phyloP scores from a whole-genome alignment of 2,888 invertebrate species.

The Tenthredo notha region DNA sequence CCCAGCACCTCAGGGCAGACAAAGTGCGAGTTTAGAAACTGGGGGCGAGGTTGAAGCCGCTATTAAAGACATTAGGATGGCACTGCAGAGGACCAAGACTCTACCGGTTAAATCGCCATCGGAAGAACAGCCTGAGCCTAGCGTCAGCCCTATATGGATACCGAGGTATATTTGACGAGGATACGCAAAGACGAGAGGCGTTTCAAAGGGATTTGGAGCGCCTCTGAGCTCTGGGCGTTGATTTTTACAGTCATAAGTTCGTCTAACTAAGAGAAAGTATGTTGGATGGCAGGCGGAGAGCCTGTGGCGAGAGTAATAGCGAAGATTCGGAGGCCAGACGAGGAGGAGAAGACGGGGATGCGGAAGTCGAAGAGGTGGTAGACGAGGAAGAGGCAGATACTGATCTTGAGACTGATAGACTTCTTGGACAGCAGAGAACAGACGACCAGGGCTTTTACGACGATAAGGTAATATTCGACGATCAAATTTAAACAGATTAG shows the following conservation, averaged over 20 bases:
- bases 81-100: conserved; percentile 86
- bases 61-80: conserved; percentile 91
- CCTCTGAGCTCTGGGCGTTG: neutral
- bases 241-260: conserved; percentile 63
- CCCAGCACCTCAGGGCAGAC: conserved; percentile 75
- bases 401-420: conserved; percentile 97
- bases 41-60: conserved; percentile 82
- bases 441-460: conserved; percentile 96
- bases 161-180: conserved; percentile 81
- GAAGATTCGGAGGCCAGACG: conserved; percentile 75
- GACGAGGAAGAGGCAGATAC: conserved; percentile 93
- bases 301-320: conserved; percentile 75
- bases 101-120: conserved; percentile 80
- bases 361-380: conserved; percentile 73
- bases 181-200: conserved; percentile 34
- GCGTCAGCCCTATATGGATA: conserved; percentile 85
- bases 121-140: conserved; percentile 79
- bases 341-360: conserved; percentile 73
- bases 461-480: conserved; percentile 84
- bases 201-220: conserved; percentile 8
- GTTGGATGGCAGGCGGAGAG: conserved; percentile 76
- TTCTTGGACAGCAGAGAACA: conserved; percentile 96
- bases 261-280: conserved; percentile 77
- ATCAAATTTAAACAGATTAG: neutral
- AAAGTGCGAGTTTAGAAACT: conserved; percentile 68